These are phyloP conservation scores for Philaenus spumarius DNA, from an alignment of 1,140 invertebrate genomes.

Conservation along the genomic window DNA sequence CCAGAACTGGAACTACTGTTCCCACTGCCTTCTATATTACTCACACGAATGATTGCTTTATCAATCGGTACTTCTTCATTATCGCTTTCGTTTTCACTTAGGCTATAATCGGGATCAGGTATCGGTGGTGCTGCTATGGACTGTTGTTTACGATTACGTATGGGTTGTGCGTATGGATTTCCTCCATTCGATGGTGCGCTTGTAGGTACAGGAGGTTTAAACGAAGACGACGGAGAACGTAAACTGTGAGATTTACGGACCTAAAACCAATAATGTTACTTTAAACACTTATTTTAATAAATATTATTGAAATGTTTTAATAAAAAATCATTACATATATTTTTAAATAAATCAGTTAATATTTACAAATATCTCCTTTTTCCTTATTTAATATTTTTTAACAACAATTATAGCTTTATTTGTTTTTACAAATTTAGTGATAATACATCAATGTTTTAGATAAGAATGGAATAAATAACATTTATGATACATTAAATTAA, in stretches of 20 bases:
- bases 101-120: constrained; percentile 83
- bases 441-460: background rate
- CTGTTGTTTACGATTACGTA: constrained; percentile 19
- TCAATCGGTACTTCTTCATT: constrained; percentile 49
- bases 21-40: constrained; percentile 25
- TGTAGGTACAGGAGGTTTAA: constrained; percentile 33
- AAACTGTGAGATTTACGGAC: constrained; percentile 58
- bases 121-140: constrained; percentile 57
- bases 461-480: background rate
- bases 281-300: background rate
- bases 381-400: background rate
- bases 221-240: constrained; percentile 43
- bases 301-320: background rate
- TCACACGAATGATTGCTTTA: constrained; percentile 35
- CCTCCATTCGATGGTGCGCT: background rate
- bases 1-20: constrained; percentile 47
- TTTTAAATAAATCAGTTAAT: background rate
- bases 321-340: background rate
- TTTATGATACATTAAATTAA: background rate
- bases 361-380: background rate
- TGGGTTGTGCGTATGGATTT: constrained; percentile 29
- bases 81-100: constrained; percentile 61
- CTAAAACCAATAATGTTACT: too few species aligned
- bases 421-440: background rate
- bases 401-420: background rate